A percentile compares a stretch with the other conserved stretches of the same genome.
Evolutionary conservation across 2,888 invertebrate genomes (phyloP).

Genomic region (Ormyrus pomaceus): DNA sequence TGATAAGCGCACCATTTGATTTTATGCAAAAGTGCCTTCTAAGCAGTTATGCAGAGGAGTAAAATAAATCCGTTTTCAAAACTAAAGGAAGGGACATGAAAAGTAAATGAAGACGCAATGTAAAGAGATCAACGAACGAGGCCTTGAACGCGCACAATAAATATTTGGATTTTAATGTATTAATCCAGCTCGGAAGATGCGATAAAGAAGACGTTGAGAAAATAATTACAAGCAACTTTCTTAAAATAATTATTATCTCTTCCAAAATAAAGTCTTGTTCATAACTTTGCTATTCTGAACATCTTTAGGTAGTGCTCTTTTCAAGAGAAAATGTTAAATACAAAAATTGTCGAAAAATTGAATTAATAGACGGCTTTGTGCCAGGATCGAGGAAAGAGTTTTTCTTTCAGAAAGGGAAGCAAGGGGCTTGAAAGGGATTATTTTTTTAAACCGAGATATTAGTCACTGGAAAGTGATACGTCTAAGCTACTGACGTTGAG

Average conservation of each 20-base stretch:
- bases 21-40: too few species aligned
- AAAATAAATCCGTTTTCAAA: background rate
- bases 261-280: background rate
- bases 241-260: background rate
- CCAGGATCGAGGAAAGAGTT: background rate
- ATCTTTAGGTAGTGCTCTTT: too few species aligned
- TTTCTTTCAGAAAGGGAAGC: background rate
- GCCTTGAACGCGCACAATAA: constrained; percentile 13
- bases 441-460: constrained; percentile 23
- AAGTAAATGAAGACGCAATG: background rate
- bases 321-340: background rate
- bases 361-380: too few species aligned
- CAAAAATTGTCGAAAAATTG: too few species aligned
- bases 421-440: background rate
- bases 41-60: too few species aligned
- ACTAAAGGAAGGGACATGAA: background rate
- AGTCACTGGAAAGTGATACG: constrained; percentile 9
- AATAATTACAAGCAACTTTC: constrained; percentile 25
- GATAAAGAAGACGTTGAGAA: constrained; percentile 31
- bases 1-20: too few species aligned
- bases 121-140: constrained; percentile 28
- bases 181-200: background rate
- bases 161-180: constrained; percentile 43
- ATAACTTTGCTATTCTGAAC: background rate
- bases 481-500: constrained; percentile 29